Evolutionary conservation across 2,113 vertebrate genomes (phyloP).

Genomic region (Malurus elegans): DNA sequence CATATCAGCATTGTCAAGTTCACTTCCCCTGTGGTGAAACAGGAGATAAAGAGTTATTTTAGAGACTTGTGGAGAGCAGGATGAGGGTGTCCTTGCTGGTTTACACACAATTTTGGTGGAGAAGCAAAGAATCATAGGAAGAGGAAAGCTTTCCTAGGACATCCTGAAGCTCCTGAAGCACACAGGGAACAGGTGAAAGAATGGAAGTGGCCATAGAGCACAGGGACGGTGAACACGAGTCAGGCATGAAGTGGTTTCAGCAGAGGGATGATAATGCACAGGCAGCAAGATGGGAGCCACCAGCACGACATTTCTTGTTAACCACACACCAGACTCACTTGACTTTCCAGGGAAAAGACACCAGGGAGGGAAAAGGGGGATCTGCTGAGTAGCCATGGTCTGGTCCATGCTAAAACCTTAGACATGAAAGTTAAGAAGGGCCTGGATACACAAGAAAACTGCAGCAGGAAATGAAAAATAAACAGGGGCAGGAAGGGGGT

Average conservation of each 20-base stretch:
- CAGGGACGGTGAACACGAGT: background rate
- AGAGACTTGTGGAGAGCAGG: background rate
- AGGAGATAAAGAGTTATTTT: background rate
- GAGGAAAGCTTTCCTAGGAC: background rate
- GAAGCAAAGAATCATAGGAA: background rate
- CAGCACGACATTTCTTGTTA: background rate
- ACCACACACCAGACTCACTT: background rate
- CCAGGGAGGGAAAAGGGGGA: background rate
- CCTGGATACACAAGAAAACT: background rate
- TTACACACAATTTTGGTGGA: background rate
- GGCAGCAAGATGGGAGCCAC: background rate
- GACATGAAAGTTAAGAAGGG: background rate
- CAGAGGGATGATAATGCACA: background rate
- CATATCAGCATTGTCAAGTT: background rate
- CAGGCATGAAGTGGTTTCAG: background rate
- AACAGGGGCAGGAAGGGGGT: accelerated
- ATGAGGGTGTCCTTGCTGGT: background rate
- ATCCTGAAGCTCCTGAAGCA: background rate
- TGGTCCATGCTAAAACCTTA: accelerated
- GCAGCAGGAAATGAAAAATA: background rate
- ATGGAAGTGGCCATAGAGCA: background rate
- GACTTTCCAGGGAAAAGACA: background rate
- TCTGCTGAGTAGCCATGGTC: background rate
- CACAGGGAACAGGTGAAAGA: background rate
- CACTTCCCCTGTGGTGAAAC: background rate